Percentiles rank a stretch among this genome's conserved stretches.
These are phyloP conservation scores for Glossosoma conforme DNA, from an alignment of 1,140 invertebrate species.

Conservation along the genomic window DNA sequence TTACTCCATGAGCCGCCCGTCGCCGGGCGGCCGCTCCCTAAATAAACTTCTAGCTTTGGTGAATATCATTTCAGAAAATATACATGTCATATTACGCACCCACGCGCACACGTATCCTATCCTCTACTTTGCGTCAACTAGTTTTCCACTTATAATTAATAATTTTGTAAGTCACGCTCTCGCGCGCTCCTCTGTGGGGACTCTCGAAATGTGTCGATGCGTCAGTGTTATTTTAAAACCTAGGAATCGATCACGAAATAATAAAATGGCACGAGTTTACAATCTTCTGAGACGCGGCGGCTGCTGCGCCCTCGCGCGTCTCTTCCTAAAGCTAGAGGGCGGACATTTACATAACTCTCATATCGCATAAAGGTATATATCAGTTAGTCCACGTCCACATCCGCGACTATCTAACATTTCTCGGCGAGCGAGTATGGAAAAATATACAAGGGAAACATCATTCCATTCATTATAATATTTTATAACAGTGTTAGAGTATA, in stretches of 20 bases:
- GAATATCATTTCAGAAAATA: slow-evolving; percentile 32
- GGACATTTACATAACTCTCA: slow-evolving; percentile 12
- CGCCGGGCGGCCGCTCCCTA: slow-evolving; percentile 11
- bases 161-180: slow-evolving; percentile 12
- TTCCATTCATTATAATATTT: slow-evolving; percentile 17
- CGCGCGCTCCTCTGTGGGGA: not conserved
- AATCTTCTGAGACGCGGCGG: not conserved
- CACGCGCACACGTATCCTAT: slow-evolving; percentile 29
- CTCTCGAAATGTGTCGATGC: slow-evolving; percentile 8
- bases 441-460: slow-evolving; percentile 29
- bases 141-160: slow-evolving; percentile 18
- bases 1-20: too few species aligned
- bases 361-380: too few species aligned
- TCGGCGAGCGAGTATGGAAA: slow-evolving; percentile 26
- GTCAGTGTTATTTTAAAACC: slow-evolving; percentile 15
- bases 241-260: slow-evolving; percentile 15
- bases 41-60: slow-evolving; percentile 31
- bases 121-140: slow-evolving; percentile 23
- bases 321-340: slow-evolving; percentile 8
- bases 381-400: too few species aligned
- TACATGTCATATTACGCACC: slow-evolving; percentile 29
- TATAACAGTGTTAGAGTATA: slow-evolving; percentile 28
- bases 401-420: too few species aligned
- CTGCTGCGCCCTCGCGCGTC: not conserved
- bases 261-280: slow-evolving; percentile 27